Percentiles rank a stretch among this genome's conserved stretches.
Conservation (phyloP, 2,888 invertebrate species). For the Empis stercorea region DNA sequence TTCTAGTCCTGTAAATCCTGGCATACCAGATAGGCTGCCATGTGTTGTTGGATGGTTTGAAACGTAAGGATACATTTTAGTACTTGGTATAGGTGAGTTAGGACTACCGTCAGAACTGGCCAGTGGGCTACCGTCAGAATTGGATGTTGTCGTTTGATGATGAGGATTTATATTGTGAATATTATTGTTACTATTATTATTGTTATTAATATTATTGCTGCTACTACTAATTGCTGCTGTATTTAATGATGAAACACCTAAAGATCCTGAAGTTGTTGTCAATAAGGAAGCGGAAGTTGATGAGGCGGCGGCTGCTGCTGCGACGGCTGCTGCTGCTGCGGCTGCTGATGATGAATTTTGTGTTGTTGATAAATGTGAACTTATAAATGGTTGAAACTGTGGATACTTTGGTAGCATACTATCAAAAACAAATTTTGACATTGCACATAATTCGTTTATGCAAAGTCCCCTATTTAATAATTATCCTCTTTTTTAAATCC, state of each 20-base stretch:
- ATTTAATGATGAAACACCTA: slow-evolving; percentile 12
- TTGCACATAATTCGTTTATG: slow-evolving; percentile 45
- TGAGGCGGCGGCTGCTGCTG: slow-evolving; percentile 26
- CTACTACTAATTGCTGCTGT: slow-evolving; percentile 13
- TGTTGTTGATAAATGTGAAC: slow-evolving; percentile 38
- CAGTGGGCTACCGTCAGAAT: slow-evolving; percentile 51
- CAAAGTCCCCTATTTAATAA: too few species aligned
- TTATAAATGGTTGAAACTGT: slow-evolving; percentile 48
- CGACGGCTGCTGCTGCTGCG: slow-evolving; percentile 44
- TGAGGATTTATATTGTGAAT: slow-evolving; percentile 20
- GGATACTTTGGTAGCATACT: slow-evolving; percentile 94
- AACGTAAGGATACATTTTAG: slow-evolving; percentile 88
- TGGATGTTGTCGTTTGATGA: slow-evolving; percentile 26
- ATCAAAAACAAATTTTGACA: slow-evolving; percentile 97
- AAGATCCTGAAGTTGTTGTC: slow-evolving; percentile 33
- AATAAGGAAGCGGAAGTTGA: slow-evolving; percentile 39
- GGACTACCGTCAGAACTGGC: slow-evolving; percentile 47
- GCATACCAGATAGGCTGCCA: slow-evolving; percentile 72
- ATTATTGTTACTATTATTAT: slow-evolving; percentile 6
- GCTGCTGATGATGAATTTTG: slow-evolving; percentile 53
- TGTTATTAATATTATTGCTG: slow-evolving; percentile 8
- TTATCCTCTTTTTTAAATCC: too few species aligned
- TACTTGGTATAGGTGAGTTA: slow-evolving; percentile 51
- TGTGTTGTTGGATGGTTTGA: slow-evolving; percentile 53
- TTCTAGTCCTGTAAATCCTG: slow-evolving; percentile 36